Evolutionary conservation across 2,113 vertebrate species (phyloP), one percentile per base, ranked within the genome.

Genomic region (Athene noctua): DNA sequence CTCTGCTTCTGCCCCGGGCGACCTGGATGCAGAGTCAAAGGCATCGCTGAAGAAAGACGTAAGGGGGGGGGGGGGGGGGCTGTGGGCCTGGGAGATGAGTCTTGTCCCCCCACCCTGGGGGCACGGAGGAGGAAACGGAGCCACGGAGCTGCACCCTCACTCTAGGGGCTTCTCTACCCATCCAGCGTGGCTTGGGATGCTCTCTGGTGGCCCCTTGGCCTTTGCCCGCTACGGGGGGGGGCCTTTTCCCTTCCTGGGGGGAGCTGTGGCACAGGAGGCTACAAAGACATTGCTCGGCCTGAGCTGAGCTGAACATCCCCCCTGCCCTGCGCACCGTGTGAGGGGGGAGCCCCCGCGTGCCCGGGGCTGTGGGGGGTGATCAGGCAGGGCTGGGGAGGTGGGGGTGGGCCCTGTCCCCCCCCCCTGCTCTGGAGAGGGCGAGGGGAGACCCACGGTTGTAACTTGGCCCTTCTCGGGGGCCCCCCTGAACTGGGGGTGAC

Each of bases 1-100:
- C 1, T 34, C 83, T 1, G 13, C 87, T 4, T 47, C 94, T 5
- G 23, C 52, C 6, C 22, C 30, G 2, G 79, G 65, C 17, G 34
- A 84, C 1, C 11, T 89, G 40, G 99, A 99, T 3, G 98, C 96
- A 5, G 98, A 98, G 51, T 3, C 15, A 2, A 98, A 98, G 75
- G 79, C 21, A 0, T 3, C 40, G 12, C 40, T 52, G 15, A 98
- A 97, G 95, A 98, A 96, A 74, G 97, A 97, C 47, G 98, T 98
- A 65, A 95, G 90, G 52, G 55, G 10, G 55, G 11, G 38, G 38
- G 38, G 7, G 38, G 38, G 38, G 38, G 46, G 20, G 46, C 10
- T 8, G 46, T 4, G n/a, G 77, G 58, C 3, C 23, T 10, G 78
- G 47, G 58, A 29, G 13, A 20, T 3, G 78, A 6, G 16, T 4